Base-by-base conservation (phyloP, 64 coral and sea anemone genomes). In the Dendronephthya gigantea region DNA sequence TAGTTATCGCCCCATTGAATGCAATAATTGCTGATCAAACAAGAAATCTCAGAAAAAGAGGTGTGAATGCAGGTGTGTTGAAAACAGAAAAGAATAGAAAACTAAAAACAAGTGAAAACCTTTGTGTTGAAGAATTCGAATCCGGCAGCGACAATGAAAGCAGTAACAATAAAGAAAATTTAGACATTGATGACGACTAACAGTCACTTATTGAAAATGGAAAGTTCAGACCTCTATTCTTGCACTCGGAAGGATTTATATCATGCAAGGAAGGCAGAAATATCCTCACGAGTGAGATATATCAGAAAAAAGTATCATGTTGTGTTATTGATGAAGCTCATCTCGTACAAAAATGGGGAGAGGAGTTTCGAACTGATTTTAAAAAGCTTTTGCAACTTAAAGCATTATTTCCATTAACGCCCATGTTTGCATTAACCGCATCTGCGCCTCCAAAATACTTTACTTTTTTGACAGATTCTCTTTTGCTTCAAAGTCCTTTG, bases 1-100 rank as follows among this genome's bases (percentile, higher is more conserved):
- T 90, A 68, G 88, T 90, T 37, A 49, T 90, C 12, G n/a, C 88
- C 13, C 88, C 88, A 27, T 34, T 90, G 23, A 58, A 90, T 84
- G 50, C 88, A 16, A 37, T 90, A 45, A 84, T 90, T 2, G 47
- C 69, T 10, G 83, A 90, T 85, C 88, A 90, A 84, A 30, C 84
- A 17, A 47, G 15, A 68, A 84, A 31, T 49, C 87, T 88, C 3
- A 83, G 55, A 34, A 40, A 14, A 62, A 56, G n/a, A 59, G 56
- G 56, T 2, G 55, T 85, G 9, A 85, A 35, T n/a, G 56, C 84
- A 1, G 48, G 49, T 5, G 52, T 74, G 9, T 17, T 52, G 17
- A 85, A 30, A 27, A n/a, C 50, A 85, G 4, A 40, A 16, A 83
- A 83, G 43, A 40, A 22, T 19, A 25, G 23, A 36, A 40, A 40